A percentile compares a stretch with the other conserved stretches of the same genome.
phyloP scores from a whole-genome alignment of 2,113 vertebrate species.

The Myxocyprinus asiaticus region DNA sequence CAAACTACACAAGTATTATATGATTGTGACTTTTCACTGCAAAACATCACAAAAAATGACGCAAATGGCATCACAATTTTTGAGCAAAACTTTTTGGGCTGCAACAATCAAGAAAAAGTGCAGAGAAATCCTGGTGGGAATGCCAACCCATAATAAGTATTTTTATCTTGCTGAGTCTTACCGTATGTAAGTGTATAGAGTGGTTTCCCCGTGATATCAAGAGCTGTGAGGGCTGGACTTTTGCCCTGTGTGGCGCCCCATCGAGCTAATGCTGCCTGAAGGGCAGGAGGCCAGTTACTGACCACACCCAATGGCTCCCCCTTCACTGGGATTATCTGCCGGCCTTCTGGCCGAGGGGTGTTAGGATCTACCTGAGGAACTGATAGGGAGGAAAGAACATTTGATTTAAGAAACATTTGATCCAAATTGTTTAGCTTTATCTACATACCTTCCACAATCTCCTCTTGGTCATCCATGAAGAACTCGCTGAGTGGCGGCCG shows the following conservation, averaged over 20 bases:
- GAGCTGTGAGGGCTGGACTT: conserved; percentile 89
- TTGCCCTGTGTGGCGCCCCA: conserved; percentile 97
- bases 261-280: conserved; percentile 92
- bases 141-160: background rate
- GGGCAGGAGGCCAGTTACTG: conserved; percentile 95
- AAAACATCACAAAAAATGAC: too few species aligned
- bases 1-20: too few species aligned
- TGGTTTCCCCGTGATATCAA: conserved; percentile 92
- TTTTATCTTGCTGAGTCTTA: conserved; percentile 61
- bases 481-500: conserved; percentile 93
- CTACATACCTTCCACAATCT: conserved; percentile 92
- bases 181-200: conserved; percentile 93
- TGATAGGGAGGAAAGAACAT: conserved; percentile 51
- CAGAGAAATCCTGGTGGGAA: too few species aligned
- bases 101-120: too few species aligned
- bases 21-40: too few species aligned
- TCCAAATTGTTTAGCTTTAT: too few species aligned
- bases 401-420: too few species aligned
- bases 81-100: too few species aligned
- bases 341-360: conserved; percentile 91
- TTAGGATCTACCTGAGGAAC: conserved; percentile 93
- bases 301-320: conserved; percentile 94
- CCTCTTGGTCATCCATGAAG: conserved; percentile 95
- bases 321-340: conserved; percentile 94
- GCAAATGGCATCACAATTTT: too few species aligned